phyloP scores from a whole-genome alignment of 2,888 invertebrate genomes.

The Drosophila putrida region DNA sequence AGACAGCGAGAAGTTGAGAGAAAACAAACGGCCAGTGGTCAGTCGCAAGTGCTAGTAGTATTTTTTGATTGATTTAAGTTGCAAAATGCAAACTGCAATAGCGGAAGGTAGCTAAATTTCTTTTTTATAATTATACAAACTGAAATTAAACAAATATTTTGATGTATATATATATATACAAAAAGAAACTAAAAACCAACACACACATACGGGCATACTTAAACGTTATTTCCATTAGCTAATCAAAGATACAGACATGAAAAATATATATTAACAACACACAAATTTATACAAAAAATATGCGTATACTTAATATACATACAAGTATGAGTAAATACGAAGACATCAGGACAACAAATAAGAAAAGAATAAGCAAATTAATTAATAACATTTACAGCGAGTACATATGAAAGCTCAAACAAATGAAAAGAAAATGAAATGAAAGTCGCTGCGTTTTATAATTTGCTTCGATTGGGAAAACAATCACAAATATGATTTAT shows the following conservation, averaged over 20 bases:
- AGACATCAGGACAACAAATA: constrained; percentile 21
- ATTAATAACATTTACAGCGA: constrained; percentile 29
- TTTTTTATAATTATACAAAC: constrained; percentile 71
- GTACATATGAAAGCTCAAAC: constrained; percentile 35
- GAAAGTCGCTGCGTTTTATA: constrained; percentile 15
- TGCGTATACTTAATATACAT: constrained; percentile 15
- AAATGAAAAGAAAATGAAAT: constrained; percentile 19
- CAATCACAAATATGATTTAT: constrained; percentile 9
- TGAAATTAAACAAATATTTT: constrained; percentile 61
- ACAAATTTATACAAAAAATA: constrained; percentile 53
- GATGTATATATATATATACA: constrained; percentile 70
- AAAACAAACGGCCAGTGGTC: constrained; percentile 38
- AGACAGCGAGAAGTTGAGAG: constrained; percentile 8
- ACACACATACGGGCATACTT: constrained; percentile 41
- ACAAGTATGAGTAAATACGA: constrained; percentile 8
- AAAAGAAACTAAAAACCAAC: constrained; percentile 13
- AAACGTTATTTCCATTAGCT: constrained; percentile 66
- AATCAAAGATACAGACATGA: constrained; percentile 40
- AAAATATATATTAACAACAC: constrained; percentile 36
- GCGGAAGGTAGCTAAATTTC: constrained; percentile 73
- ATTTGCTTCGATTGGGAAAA: constrained; percentile 11
- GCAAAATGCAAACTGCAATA: constrained; percentile 39
- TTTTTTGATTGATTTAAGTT: constrained; percentile 72
- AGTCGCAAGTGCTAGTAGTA: constrained; percentile 70
- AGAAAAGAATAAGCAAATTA: constrained; percentile 15